These are phyloP conservation scores for Tragelaphus strepsiceros DNA, from an alignment of 2,113 vertebrate species.

Conservation along the genomic window DNA sequence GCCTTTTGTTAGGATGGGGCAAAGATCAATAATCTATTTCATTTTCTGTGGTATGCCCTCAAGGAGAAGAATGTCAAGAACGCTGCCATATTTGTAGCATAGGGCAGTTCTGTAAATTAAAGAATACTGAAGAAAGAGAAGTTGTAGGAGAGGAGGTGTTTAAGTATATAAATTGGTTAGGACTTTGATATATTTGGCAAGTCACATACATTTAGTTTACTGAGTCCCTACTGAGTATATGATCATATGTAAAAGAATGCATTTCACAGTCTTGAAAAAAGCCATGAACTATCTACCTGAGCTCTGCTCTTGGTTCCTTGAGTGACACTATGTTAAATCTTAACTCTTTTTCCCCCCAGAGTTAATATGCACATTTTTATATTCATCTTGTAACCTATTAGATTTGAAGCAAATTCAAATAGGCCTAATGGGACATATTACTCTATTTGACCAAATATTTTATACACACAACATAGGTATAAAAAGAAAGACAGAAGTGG, in stretches of 20 bases:
- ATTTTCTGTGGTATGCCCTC: not conserved
- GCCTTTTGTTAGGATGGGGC: not conserved
- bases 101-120: not conserved
- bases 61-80: not conserved
- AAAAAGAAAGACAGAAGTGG: not conserved
- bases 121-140: not conserved
- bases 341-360: not conserved
- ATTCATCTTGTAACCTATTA: not conserved
- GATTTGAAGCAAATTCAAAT: not conserved
- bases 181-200: not conserved
- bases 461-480: not conserved
- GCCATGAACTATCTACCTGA: not conserved
- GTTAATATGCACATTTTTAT: not conserved
- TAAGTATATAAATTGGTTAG: not conserved
- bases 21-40: not conserved
- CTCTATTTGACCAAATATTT: not conserved
- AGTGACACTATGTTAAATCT: not conserved
- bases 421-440: not conserved
- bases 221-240: not conserved
- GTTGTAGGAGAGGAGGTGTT: slow-evolving; percentile 36
- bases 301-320: not conserved
- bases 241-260: not conserved
- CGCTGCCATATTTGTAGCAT: not conserved
- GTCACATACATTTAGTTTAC: not conserved
- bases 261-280: not conserved